Evolutionary conservation across 1,140 invertebrate species (phyloP).

Genomic region (Diachasma alloeum): DNA sequence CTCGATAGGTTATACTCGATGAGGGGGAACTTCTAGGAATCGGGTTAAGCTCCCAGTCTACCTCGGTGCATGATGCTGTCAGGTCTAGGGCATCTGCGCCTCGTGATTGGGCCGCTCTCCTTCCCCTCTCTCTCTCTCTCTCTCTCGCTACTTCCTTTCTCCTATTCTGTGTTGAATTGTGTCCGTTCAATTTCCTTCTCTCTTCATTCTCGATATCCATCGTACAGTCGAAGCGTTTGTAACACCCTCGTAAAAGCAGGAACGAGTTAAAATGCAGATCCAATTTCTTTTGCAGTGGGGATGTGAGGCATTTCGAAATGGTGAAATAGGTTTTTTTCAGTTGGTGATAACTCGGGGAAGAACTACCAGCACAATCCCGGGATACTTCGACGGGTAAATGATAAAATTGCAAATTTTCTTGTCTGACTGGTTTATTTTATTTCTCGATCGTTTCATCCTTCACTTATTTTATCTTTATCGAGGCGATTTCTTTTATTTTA

Average conservation of each 20-base stretch:
- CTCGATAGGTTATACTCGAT: not conserved
- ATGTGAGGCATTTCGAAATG: not conserved
- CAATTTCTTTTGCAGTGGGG: constrained; percentile 11
- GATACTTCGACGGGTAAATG: not conserved
- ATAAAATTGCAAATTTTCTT: constrained; percentile 9
- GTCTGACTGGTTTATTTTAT: not conserved
- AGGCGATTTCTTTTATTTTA: too few relatives aligned
- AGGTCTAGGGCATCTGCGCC: constrained; percentile 23
- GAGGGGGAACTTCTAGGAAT: not conserved
- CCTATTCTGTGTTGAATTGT: not conserved
- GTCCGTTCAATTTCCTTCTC: constrained; percentile 6
- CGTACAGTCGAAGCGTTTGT: not conserved
- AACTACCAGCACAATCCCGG: not conserved
- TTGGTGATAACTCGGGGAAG: not conserved
- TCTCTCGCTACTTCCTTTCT: not conserved
- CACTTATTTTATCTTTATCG: too few relatives aligned
- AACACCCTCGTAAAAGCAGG: constrained; percentile 30
- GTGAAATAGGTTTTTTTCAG: not conserved
- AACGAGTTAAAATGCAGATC: constrained; percentile 44
- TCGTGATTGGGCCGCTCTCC: constrained; percentile 30
- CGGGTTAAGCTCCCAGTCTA: not conserved
- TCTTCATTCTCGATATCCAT: not conserved
- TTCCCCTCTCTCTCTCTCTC: not conserved
- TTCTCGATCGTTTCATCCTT: too few relatives aligned
- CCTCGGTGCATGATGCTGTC: constrained; percentile 10